Percentiles rank a stretch among this genome's conserved stretches.
Conservation (phyloP, 1,140 invertebrate species). For the Meteorus sp. region DNA sequence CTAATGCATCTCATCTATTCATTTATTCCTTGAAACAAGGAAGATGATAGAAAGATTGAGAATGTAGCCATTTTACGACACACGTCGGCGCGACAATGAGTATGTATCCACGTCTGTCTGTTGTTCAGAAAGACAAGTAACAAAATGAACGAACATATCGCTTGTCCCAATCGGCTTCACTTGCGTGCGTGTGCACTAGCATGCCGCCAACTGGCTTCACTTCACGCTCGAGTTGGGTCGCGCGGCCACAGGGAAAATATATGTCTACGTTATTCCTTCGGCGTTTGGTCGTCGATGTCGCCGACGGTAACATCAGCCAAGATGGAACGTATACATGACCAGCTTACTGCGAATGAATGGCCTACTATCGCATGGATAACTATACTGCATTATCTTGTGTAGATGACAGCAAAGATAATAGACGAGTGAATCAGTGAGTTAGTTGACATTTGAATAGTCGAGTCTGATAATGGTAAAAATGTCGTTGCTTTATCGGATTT, state of each 20-base stretch:
- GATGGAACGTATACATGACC: constrained; percentile 15
- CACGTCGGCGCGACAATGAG: no score
- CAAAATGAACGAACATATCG: constrained; percentile 37
- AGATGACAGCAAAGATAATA: constrained; percentile 2
- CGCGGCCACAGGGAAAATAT: not conserved
- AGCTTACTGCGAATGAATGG: constrained; percentile 23
- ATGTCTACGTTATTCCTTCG: not conserved
- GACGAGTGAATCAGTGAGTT: not conserved
- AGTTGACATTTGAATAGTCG: constrained; percentile 4
- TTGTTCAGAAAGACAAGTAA: constrained; percentile 14
- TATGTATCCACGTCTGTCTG: no score
- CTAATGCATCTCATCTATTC: no score
- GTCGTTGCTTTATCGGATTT: no score
- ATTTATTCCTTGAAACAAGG: no score
- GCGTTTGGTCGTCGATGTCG: not conserved
- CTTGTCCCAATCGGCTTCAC: not conserved
- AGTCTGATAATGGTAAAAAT: no score
- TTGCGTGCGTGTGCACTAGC: not conserved
- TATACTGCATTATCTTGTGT: constrained; percentile 10
- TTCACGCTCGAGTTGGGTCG: constrained; percentile 8
- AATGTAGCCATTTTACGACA: no score
- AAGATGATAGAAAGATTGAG: no score
- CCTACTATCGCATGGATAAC: constrained; percentile 21
- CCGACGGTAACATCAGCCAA: not conserved
- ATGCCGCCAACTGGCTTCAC: not conserved